phyloP scores from a whole-genome alignment of 2,113 vertebrate genomes.

The Datnioides undecimradiatus region DNA sequence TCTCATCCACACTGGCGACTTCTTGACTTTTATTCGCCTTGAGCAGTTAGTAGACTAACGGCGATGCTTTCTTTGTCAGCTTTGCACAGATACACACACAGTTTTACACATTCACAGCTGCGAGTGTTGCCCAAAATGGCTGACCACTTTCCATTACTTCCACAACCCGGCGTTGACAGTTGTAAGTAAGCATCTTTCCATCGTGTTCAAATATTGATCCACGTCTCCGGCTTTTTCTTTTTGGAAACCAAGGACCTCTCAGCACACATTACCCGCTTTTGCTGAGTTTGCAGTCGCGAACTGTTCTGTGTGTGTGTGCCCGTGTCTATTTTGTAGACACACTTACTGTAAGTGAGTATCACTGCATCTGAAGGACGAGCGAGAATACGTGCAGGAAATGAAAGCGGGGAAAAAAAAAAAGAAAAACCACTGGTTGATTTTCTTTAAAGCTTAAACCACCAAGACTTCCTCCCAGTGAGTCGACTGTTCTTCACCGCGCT shows the following conservation, averaged over 20 bases:
- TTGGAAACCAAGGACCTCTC: conserved; percentile 1
- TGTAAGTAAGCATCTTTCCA: conserved; percentile 34
- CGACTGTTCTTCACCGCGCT: not conserved
- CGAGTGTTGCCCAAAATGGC: conserved; percentile 1
- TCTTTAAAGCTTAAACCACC: not conserved
- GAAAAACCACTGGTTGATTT: not conserved
- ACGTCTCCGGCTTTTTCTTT: conserved; percentile 14
- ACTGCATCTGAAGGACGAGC: not conserved
- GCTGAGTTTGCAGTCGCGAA: conserved; percentile 10
- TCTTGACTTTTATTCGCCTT: not conserved
- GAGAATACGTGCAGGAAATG: not conserved
- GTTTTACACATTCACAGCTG: not conserved
- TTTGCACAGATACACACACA: too few species aligned
- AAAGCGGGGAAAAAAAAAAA: not conserved
- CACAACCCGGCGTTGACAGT: conserved; percentile 11
- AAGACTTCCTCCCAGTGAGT: not conserved
- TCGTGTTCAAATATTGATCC: conserved; percentile 52
- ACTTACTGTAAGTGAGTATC: conserved; percentile 12
- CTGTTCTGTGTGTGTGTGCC: not conserved
- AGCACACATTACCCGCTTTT: conserved; percentile 19
- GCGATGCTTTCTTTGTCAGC: not conserved
- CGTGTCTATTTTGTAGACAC: not conserved
- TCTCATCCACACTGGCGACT: not conserved
- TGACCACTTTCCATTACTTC: conserved; percentile 27
- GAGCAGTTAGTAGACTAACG: not conserved